These are phyloP conservation scores for Oceanodroma leucorhoa DNA, from an alignment of 2,797 vertebrate genomes.

Conservation along the genomic window DNA sequence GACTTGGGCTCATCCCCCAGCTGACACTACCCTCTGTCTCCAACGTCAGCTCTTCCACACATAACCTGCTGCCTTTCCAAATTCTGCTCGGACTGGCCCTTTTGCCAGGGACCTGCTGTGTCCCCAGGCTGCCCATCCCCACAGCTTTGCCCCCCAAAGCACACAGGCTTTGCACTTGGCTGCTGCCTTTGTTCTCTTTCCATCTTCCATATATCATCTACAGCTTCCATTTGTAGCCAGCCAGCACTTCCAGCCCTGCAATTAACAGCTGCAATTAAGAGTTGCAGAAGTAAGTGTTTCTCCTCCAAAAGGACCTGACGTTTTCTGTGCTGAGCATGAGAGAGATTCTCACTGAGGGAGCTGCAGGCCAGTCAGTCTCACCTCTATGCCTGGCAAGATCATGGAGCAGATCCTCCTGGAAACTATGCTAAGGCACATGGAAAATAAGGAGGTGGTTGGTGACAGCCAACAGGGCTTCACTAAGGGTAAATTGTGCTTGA, in stretches of 20 bases:
- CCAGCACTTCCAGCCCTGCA: not conserved
- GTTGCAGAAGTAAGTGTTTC: slow-evolving; percentile 41
- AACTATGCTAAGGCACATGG: not conserved
- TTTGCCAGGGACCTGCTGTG: not conserved
- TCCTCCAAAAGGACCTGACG: not conserved
- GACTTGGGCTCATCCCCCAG: not conserved
- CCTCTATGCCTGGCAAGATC: not conserved
- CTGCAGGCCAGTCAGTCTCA: not conserved
- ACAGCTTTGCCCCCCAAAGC: fast-evolving
- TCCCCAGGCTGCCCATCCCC: not conserved
- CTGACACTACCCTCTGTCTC: not conserved
- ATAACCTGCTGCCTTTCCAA: fast-evolving
- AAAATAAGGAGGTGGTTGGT: not conserved
- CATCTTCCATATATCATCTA: not conserved
- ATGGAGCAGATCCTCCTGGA: not conserved
- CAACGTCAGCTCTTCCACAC: not conserved
- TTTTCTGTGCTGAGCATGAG: slow-evolving; percentile 24
- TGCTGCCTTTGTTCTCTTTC: not conserved
- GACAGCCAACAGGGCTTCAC: not conserved
- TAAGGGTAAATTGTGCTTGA: not conserved
- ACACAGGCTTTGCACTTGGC: not conserved
- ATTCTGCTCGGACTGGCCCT: not conserved
- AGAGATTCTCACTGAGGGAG: slow-evolving; percentile 9
- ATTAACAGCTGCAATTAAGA: slow-evolving; percentile 51
- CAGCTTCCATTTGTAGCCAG: not conserved